Evolutionary conservation across 2,113 vertebrate species (phyloP).

Genomic region (Clarias gariepinus): DNA sequence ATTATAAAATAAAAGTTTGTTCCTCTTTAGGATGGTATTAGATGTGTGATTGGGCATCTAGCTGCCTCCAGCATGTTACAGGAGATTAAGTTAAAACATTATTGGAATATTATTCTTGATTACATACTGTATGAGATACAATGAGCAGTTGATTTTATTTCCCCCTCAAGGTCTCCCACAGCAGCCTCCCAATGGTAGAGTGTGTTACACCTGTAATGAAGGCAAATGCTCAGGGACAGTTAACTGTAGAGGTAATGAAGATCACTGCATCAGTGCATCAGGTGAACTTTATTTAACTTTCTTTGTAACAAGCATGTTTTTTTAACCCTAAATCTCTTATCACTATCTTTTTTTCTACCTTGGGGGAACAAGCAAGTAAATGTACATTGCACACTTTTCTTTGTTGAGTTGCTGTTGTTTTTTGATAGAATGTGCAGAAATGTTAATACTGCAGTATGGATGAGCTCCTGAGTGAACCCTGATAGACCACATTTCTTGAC

Average conservation of each 20-base stretch:
- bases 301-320: not conserved
- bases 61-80: not conserved
- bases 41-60: not conserved
- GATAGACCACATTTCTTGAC: too few relatives aligned
- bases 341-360: too few relatives aligned
- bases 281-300: not conserved
- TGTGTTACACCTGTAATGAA: slow-evolving; percentile 42
- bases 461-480: too few relatives aligned
- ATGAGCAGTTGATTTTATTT: not conserved
- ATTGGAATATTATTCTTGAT: not conserved
- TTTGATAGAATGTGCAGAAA: too few relatives aligned
- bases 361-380: too few relatives aligned
- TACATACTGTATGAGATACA: not conserved
- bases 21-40: not conserved
- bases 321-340: too few relatives aligned
- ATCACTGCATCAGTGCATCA: not conserved
- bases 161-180: not conserved
- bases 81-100: not conserved
- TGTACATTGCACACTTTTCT: too few relatives aligned
- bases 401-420: too few relatives aligned
- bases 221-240: slow-evolving; percentile 25
- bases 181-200: not conserved
- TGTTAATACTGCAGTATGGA: too few relatives aligned
- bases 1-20: not conserved
- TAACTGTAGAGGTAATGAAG: not conserved